phyloP scores from a whole-genome alignment of 2,888 invertebrate genomes.

The Acronicta psi region DNA sequence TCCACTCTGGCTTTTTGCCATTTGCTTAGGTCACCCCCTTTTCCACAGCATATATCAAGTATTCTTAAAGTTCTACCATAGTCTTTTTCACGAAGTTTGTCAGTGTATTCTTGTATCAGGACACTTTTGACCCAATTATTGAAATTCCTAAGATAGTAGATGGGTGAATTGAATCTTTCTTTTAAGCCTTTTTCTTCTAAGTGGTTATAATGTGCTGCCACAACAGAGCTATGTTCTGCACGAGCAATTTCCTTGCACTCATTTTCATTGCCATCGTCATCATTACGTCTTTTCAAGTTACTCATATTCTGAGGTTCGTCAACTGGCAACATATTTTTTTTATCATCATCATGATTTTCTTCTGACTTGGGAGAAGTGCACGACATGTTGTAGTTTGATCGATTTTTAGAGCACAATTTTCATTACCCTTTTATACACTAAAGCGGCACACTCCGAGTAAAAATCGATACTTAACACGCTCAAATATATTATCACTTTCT shows the following conservation, averaged over 20 bases:
- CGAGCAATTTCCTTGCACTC: slow-evolving; percentile 18
- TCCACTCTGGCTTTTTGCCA: slow-evolving; percentile 96
- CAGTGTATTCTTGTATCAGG: slow-evolving; percentile 95
- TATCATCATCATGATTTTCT: slow-evolving; percentile 34
- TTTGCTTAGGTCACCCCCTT: slow-evolving; percentile 99
- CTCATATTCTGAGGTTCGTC: slow-evolving; percentile 15
- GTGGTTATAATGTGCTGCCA: slow-evolving; percentile 98
- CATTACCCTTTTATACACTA: slow-evolving; percentile 12
- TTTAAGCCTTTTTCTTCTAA: slow-evolving; percentile 94
- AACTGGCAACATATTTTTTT: slow-evolving; percentile 25
- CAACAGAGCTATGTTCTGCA: slow-evolving; percentile 89
- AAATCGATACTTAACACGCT: no score
- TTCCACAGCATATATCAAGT: slow-evolving; percentile 98
- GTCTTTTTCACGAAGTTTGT: slow-evolving; percentile 91
- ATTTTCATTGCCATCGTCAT: slow-evolving; percentile 31
- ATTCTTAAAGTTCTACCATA: slow-evolving; percentile 92
- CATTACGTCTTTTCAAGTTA: slow-evolving; percentile 11
- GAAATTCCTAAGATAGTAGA: slow-evolving; percentile 98
- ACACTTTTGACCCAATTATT: slow-evolving; percentile 99
- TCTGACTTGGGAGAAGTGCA: slow-evolving; percentile 15
- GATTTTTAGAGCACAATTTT: slow-evolving; percentile 1
- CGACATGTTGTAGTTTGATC: slow-evolving; percentile 37
- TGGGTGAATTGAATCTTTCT: slow-evolving; percentile 95
- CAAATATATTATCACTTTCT: no score
- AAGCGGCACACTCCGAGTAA: no score